Evolutionary conservation across 2,113 vertebrate genomes (phyloP).

Genomic region (Reinhardtius hippoglossoides): DNA sequence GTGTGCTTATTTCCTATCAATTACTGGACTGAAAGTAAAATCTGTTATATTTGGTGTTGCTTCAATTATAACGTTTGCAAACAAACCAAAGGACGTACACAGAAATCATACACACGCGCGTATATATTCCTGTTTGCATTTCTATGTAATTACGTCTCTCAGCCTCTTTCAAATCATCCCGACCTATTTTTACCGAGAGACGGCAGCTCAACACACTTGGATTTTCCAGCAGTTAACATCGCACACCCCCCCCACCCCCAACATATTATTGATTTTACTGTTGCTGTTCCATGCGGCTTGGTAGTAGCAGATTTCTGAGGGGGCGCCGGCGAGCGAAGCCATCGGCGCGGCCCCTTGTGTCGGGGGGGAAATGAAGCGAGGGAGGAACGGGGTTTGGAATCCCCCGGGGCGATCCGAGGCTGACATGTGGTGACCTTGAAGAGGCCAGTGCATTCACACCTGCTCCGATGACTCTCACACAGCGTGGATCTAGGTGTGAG

Average conservation of each 20-base stretch:
- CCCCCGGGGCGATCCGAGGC: constrained; percentile 23
- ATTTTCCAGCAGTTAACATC: too few species aligned
- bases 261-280: constrained; percentile 66
- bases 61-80: too few species aligned
- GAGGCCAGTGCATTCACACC: background rate
- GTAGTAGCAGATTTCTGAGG: constrained; percentile 34
- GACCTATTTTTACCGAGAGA: background rate
- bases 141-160: too few species aligned
- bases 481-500: background rate
- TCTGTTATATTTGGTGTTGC: background rate
- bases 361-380: constrained; percentile 54
- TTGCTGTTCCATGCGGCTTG: constrained; percentile 29
- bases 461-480: background rate
- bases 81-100: too few species aligned
- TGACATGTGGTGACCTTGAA: constrained; percentile 32
- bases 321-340: constrained; percentile 56
- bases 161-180: background rate
- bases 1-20: background rate
- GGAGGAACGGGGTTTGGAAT: background rate
- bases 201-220: too few species aligned
- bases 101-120: background rate
- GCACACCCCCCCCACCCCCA: background rate
- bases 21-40: background rate
- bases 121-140: too few species aligned
- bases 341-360: constrained; percentile 28